phyloP scores from a whole-genome alignment of 2,888 invertebrate species.

The Lasioglossum vierecki region DNA sequence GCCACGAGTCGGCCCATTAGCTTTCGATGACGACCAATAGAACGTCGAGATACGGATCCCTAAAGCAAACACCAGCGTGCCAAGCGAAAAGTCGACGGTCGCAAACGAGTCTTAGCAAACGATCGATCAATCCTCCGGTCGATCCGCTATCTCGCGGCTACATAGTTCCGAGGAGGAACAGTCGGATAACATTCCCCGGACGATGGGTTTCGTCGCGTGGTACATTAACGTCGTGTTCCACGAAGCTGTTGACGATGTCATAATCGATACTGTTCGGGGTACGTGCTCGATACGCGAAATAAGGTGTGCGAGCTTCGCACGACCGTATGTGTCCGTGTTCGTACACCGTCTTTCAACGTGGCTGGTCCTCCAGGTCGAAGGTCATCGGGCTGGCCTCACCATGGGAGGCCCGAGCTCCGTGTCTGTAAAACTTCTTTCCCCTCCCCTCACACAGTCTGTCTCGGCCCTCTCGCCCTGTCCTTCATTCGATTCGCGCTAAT shows the following conservation, averaged over 20 bases:
- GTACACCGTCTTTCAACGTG: slow-evolving; percentile 37
- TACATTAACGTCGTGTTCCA: slow-evolving; percentile 33
- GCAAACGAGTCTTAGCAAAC: not conserved
- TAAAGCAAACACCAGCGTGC: slow-evolving; percentile 27
- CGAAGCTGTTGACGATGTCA: slow-evolving; percentile 37
- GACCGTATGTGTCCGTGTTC: not conserved
- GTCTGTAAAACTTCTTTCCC: slow-evolving; percentile 31
- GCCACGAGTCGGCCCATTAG: slow-evolving; percentile 52
- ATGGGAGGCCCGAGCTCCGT: slow-evolving; percentile 56
- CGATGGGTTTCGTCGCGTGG: not conserved
- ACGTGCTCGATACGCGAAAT: slow-evolving; percentile 12
- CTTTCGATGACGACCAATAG: slow-evolving; percentile 60
- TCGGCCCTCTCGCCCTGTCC: slow-evolving; percentile 23
- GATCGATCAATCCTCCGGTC: slow-evolving; percentile 7
- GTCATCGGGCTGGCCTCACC: slow-evolving; percentile 54
- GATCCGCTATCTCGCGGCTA: not conserved
- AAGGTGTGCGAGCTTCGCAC: slow-evolving; percentile 3
- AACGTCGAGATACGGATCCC: slow-evolving; percentile 22
- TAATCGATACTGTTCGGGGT: slow-evolving; percentile 31
- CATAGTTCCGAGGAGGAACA: not conserved
- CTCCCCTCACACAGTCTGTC: slow-evolving; percentile 1
- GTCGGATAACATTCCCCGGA: not conserved
- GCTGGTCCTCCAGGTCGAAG: slow-evolving; percentile 45
- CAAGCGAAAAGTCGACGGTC: slow-evolving; percentile 2
- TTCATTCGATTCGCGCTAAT: slow-evolving; percentile 60